Evolutionary conservation across 2,888 invertebrate genomes (phyloP).

Genomic region (Monopis laevigella): DNA sequence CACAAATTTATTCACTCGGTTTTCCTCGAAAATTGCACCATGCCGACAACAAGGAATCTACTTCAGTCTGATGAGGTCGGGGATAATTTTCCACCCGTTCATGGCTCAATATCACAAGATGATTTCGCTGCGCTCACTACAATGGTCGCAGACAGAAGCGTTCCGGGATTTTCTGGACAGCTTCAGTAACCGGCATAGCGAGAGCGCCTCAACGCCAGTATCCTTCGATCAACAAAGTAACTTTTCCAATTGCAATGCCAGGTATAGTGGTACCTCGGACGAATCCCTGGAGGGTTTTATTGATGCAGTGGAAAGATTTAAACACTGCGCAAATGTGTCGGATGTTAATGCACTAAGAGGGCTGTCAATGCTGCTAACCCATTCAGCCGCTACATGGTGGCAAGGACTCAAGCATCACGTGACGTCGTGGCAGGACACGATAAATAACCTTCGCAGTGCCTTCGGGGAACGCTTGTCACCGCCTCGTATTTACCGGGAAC

Average conservation of each 20-base stretch:
- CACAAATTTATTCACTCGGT: neutral
- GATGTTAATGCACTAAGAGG: slow-evolving; percentile 22
- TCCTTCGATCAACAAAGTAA: too few species aligned
- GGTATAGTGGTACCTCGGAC: too few species aligned
- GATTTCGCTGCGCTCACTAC: too few species aligned
- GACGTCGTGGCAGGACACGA: slow-evolving; percentile 15
- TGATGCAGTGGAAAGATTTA: slow-evolving; percentile 20
- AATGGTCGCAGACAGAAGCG: too few species aligned
- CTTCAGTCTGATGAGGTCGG: too few species aligned
- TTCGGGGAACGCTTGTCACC: slow-evolving; percentile 16
- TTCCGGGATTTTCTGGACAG: too few species aligned
- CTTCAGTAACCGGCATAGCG: too few species aligned
- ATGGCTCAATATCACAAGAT: too few species aligned
- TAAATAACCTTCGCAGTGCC: slow-evolving; percentile 10
- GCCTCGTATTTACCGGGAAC: slow-evolving; percentile 14
- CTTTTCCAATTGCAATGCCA: too few species aligned
- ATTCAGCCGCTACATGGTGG: slow-evolving; percentile 21
- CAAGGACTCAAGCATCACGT: slow-evolving; percentile 18
- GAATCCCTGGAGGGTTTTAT: slow-evolving; percentile 21
- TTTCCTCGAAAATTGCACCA: slow-evolving; percentile 25
- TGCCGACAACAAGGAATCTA: slow-evolving; percentile 11
- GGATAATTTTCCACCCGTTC: too few species aligned
- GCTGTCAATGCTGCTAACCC: slow-evolving; percentile 22
- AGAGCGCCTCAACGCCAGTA: too few species aligned
- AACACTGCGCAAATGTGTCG: slow-evolving; percentile 21